Evolutionary conservation across 2,888 invertebrate species (phyloP), one percentile per base, ranked within the genome.

Genomic region (Lottia gigantea): DNA sequence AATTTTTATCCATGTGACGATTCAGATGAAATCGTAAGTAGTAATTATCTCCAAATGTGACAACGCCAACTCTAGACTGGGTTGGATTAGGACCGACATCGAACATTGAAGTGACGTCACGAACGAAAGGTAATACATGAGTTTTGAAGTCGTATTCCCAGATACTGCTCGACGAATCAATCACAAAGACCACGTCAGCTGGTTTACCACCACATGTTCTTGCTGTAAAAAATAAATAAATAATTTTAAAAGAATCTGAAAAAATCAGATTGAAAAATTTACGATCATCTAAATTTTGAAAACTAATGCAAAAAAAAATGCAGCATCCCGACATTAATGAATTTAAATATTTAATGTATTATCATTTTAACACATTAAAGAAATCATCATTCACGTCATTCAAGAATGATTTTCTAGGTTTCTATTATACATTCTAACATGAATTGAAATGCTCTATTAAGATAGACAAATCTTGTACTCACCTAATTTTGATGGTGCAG

Each of bases 101-200:
- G 64, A 83, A 82, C 46, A 76, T 67, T 8, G 74, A 64, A 8
- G 78, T 75, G 11, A 85, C 80, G 23, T 78, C 71, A 25, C 77
- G 68, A 12, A 85, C 78, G 67, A 85, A 85, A 16, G 66, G 65
- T 7, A 78, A 70, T 23, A 74, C 70, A 71, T 83, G 84, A 16
- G 77, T 76, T 15, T 66, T 71, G 73, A 84, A 86, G 71, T 86
- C 81, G 2, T 71, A 71, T 0, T 62, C 68, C 82, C 83, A 83
- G 47, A 86, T 85, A 67, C 84, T 85, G 25, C 73, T 78, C 2
- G 85, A 85, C 3, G 81, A 77, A 71, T 82, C 82, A 46, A 83
- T 70, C 15, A 81, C 72, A 71, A 81, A 83, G 31, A 85, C 78
- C 7, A 81, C 68, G 67, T 82, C 80, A 7, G 84, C 80, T 2